A percentile compares a stretch with the other conserved stretches of the same genome.
Conservation (phyloP, 2,113 vertebrate genomes). For the Halcyon malimbica region DNA sequence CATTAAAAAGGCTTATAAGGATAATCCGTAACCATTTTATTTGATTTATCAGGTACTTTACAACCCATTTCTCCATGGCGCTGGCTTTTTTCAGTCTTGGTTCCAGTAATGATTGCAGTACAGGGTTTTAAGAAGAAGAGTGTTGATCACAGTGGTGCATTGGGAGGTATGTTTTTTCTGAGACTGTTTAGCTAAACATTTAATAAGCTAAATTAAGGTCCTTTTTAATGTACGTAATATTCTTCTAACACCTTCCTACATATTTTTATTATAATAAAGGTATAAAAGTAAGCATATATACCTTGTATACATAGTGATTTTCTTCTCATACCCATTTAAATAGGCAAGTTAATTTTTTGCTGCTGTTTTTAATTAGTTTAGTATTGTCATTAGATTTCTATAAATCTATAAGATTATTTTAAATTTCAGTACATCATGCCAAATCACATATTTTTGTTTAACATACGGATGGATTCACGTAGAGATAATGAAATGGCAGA, state of each 20-base stretch:
- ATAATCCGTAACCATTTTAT: background rate
- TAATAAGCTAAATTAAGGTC: background rate
- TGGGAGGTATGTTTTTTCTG: conserved; percentile 82
- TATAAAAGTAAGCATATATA: background rate
- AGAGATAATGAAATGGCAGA: background rate
- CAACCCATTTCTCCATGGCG: conserved; percentile 93
- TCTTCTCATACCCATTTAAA: background rate
- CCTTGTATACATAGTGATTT: background rate
- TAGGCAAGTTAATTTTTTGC: background rate
- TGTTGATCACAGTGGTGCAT: conserved; percentile 86
- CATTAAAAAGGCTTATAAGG: background rate
- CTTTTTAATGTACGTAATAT: background rate
- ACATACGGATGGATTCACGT: background rate
- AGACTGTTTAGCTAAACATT: background rate
- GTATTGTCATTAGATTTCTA: background rate
- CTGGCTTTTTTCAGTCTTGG: conserved; percentile 91
- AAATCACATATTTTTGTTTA: background rate
- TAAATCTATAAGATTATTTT: background rate
- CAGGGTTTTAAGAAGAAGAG: conserved; percentile 87
- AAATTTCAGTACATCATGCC: background rate
- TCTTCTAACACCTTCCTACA: background rate
- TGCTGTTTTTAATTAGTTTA: background rate
- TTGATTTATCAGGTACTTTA: conserved; percentile 79
- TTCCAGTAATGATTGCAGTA: conserved; percentile 81
- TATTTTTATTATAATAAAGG: background rate